These are phyloP conservation scores for Cyanoramphus novaezelandiae DNA, from an alignment of 2,113 vertebrate genomes.

Conservation along the genomic window DNA sequence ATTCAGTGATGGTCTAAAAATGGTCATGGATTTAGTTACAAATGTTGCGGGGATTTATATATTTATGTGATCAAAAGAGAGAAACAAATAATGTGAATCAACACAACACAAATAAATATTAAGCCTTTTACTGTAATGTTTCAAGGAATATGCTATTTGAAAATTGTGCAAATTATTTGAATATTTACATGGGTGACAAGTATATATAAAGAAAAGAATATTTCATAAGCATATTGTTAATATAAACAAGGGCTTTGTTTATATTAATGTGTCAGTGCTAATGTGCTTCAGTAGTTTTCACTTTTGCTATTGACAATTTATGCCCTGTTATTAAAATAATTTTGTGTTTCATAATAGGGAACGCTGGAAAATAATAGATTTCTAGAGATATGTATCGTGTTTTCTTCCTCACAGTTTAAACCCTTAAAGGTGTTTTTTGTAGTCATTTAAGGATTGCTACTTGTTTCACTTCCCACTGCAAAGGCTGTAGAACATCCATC, in stretches of 20 bases:
- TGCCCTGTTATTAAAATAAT: not conserved
- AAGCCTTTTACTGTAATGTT: not conserved
- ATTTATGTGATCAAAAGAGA: not conserved
- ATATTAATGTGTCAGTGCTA: not conserved
- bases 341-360: not conserved
- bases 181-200: not conserved
- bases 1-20: not conserved
- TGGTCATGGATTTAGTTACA: not conserved
- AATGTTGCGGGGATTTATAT: not conserved
- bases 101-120: not conserved
- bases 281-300: not conserved
- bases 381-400: not conserved
- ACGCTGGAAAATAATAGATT: not conserved
- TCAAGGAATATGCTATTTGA: not conserved
- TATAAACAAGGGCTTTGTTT: not conserved
- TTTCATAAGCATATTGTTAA: not conserved
- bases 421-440: not conserved
- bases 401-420: not conserved
- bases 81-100: not conserved
- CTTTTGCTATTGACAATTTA: not conserved
- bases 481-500: conserved; percentile 11
- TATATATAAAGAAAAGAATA: not conserved
- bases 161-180: not conserved
- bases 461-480: not conserved
- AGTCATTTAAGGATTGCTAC: not conserved